These are phyloP conservation scores for Todiramphus saurophagus DNA, from an alignment of 2,113 vertebrate species.

Conservation along the genomic window DNA sequence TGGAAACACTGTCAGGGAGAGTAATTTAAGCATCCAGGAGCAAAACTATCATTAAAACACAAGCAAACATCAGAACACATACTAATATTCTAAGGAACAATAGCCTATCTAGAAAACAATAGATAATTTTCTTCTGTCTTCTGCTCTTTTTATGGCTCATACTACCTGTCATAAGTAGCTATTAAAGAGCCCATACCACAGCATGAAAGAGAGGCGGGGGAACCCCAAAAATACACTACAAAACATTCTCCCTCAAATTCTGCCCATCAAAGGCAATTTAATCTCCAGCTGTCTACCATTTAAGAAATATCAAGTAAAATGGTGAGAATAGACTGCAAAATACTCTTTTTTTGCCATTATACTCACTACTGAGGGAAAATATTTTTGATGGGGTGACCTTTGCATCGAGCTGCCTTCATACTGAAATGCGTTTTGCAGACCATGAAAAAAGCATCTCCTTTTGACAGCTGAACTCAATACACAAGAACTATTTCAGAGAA, in stretches of 20 bases:
- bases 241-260: background rate
- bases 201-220: background rate
- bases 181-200: background rate
- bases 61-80: background rate
- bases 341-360: conserved; percentile 4
- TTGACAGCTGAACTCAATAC: conserved; percentile 40
- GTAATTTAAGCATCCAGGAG: background rate
- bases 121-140: conserved; percentile 12
- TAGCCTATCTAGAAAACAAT: conserved; percentile 5
- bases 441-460: conserved; percentile 22
- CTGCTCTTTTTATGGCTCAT: background rate
- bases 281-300: conserved; percentile 59
- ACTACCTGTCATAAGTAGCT: conserved; percentile 19
- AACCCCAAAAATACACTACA: background rate
- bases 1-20: background rate
- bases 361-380: conserved; percentile 45
- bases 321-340: conserved; percentile 22
- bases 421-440: conserved; percentile 52
- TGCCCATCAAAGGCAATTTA: conserved; percentile 55
- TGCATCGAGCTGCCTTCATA: conserved; percentile 23
- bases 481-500: conserved; percentile 43
- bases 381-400: conserved; percentile 70
- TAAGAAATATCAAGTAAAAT: conserved; percentile 53
- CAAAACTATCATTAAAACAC: background rate
- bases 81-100: background rate